A percentile compares a stretch with the other conserved stretches of the same genome.
phyloP scores from a whole-genome alignment of 2,888 invertebrate species.

The Drosophila acutilabella region DNA sequence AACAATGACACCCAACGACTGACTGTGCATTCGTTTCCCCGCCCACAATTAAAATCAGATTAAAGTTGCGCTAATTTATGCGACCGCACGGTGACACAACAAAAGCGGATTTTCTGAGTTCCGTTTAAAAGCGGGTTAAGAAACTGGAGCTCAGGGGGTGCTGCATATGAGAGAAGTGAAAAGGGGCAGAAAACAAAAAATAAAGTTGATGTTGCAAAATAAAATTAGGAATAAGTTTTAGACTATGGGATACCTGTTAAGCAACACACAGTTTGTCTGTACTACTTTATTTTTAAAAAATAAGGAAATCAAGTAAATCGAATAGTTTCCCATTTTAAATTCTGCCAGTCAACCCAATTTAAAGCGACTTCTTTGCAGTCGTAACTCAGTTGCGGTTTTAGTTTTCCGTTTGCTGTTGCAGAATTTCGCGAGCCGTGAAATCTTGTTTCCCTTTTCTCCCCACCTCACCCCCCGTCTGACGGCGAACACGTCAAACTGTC shows the following conservation, averaged over 20 bases:
- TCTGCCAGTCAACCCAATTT: slow-evolving; percentile 16
- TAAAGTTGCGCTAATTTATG: slow-evolving; percentile 83
- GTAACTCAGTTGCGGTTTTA: slow-evolving; percentile 38
- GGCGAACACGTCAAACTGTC: slow-evolving; percentile 25
- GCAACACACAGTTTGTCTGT: too few species aligned
- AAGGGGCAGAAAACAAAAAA: background rate
- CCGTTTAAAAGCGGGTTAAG: slow-evolving; percentile 40
- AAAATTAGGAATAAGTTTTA: background rate
- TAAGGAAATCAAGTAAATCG: background rate
- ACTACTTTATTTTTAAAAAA: too few species aligned
- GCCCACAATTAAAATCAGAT: slow-evolving; percentile 80
- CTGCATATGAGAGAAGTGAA: background rate
- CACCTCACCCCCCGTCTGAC: background rate
- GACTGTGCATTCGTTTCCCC: slow-evolving; percentile 13
- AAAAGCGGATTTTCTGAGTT: slow-evolving; percentile 61
- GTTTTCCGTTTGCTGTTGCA: slow-evolving; percentile 13
- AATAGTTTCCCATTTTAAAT: background rate
- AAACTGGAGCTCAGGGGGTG: background rate
- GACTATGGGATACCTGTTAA: background rate
- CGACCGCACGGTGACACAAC: slow-evolving; percentile 80
- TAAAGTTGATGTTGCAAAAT: slow-evolving; percentile 5
- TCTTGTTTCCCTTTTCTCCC: background rate
- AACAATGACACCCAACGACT: background rate
- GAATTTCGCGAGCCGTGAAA: slow-evolving; percentile 37
- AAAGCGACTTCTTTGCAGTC: slow-evolving; percentile 13